Evolutionary conservation across 2,888 invertebrate genomes (phyloP), one percentile per base, ranked within the genome.

Genomic region (Muschampia staudingeri): DNA sequence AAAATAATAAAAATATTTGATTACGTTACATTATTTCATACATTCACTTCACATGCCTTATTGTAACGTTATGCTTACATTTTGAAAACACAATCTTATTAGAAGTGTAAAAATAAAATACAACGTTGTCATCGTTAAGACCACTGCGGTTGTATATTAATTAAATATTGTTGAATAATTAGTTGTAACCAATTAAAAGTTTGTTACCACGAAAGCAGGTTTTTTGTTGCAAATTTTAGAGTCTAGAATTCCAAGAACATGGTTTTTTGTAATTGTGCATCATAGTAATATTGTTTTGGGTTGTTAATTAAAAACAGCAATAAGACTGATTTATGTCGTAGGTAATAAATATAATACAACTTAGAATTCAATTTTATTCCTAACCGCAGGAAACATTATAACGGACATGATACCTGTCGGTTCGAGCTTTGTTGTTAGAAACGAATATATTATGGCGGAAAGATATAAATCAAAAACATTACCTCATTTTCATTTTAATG

Each of bases 401-500:
- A 25, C 52, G 42, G 56, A 61, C 42, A 78, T 42, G 56, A 71
- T 71, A 61, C 19, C 71, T 42, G 42, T 69, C 40, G 78, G 71
- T 34, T 14, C 40, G 78, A 78, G 71, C 48, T 52, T 61, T 42
- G 67, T 77, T 65, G 42, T 71, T 71, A 42, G 11, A 56, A 56
- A 71, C 71, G 78, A 76, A 80, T 80, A 76, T 69, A 76, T 70
- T 76, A 75, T 25, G 56, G 80, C 85, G 83, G 88, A 90, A 91
- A 87, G 88, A 90, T 91, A 93, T 90, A 92, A 92, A 92, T 91
- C 92, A 92, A 92, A 94, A 93, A 92, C 92, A 94, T 94, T 93
- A 94, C 91, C 94, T 94, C 93, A 95, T 96, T 95, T 95, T 94
- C 91, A 95, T 95, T 96, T 94, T 95, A 95, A 96, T 96, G 95